A percentile compares a stretch with the other conserved stretches of the same genome.
These are phyloP conservation scores for Oedothorax gibbosus DNA, from an alignment of 1,140 invertebrate genomes.

Conservation along the genomic window DNA sequence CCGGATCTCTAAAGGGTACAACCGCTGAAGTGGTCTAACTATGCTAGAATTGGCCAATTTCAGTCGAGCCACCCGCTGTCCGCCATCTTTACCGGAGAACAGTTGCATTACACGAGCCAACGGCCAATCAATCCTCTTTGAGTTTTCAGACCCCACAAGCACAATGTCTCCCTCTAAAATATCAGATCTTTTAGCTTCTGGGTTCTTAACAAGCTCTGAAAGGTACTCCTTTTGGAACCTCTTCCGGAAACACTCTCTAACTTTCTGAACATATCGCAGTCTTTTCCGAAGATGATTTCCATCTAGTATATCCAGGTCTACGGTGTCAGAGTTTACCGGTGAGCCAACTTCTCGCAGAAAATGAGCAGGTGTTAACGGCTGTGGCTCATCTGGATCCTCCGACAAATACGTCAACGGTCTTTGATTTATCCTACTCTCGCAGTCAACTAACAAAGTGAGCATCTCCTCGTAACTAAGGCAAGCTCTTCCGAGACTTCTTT, in stretches of 20 bases:
- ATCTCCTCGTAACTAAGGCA: slow-evolving; percentile 24
- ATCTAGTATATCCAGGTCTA: slow-evolving; percentile 29
- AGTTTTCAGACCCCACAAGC: neutral
- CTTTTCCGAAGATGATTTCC: slow-evolving; percentile 19
- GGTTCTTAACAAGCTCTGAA: neutral
- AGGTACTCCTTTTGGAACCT: slow-evolving; percentile 23
- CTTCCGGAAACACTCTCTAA: slow-evolving; percentile 13
- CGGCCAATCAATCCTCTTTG: slow-evolving; percentile 26
- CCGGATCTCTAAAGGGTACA: slow-evolving; percentile 60
- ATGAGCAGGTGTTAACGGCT: neutral
- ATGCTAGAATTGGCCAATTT: slow-evolving; percentile 60
- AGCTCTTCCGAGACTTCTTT: neutral
- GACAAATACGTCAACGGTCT: neutral
- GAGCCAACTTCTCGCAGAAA: slow-evolving; percentile 12
- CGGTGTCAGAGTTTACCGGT: neutral
- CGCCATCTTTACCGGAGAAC: slow-evolving; percentile 10
- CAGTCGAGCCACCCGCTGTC: slow-evolving; percentile 62
- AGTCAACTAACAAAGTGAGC: neutral
- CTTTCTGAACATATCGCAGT: slow-evolving; percentile 1
- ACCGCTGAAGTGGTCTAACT: slow-evolving; percentile 61
- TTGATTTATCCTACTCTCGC: slow-evolving; percentile 12
- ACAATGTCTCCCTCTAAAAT: slow-evolving; percentile 3
- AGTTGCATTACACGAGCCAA: neutral
- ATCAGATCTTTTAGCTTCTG: neutral
- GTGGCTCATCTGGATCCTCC: neutral